phyloP scores from a whole-genome alignment of 2,888 invertebrate genomes.

The Rhamphomyia laevipes region DNA sequence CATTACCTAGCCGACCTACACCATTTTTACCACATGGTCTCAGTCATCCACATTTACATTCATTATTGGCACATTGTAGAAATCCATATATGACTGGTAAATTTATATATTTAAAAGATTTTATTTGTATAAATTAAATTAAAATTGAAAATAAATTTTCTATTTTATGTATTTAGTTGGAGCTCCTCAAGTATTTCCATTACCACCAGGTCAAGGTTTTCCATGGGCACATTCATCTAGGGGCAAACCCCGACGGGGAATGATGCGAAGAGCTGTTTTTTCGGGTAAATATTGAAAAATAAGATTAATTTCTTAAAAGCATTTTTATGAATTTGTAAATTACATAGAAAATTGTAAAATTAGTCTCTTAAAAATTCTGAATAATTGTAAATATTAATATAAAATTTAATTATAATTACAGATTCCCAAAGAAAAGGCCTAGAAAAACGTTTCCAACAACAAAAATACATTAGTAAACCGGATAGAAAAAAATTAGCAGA shows the following conservation, averaged over 20 bases:
- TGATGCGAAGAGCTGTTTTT: slow-evolving; percentile 96
- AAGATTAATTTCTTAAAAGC: no score
- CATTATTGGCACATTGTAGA: slow-evolving; percentile 66
- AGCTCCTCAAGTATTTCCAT: slow-evolving; percentile 46
- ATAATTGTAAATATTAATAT: no score
- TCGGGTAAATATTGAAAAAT: slow-evolving; percentile 44
- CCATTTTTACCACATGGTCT: slow-evolving; percentile 55
- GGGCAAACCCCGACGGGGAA: slow-evolving; percentile 88
- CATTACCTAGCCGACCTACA: slow-evolving; percentile 64
- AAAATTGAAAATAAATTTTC: neutral
- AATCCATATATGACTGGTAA: slow-evolving; percentile 69
- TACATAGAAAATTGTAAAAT: neutral
- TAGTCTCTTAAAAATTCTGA: no score
- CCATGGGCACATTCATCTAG: slow-evolving; percentile 87
- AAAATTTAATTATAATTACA: slow-evolving; percentile 18
- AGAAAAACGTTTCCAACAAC: slow-evolving; percentile 90
- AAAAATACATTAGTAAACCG: slow-evolving; percentile 97
- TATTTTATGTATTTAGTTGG: slow-evolving; percentile 35
- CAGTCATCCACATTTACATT: slow-evolving; percentile 71
- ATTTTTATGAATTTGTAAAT: no score
- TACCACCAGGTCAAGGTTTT: slow-evolving; percentile 50
- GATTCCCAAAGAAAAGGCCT: slow-evolving; percentile 91
- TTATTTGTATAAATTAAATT: neutral
- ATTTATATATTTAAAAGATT: slow-evolving; percentile 12
- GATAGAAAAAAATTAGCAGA: slow-evolving; percentile 95